Conservation (phyloP, 2,797 vertebrate genomes). For the Poecilia gillii region DNA sequence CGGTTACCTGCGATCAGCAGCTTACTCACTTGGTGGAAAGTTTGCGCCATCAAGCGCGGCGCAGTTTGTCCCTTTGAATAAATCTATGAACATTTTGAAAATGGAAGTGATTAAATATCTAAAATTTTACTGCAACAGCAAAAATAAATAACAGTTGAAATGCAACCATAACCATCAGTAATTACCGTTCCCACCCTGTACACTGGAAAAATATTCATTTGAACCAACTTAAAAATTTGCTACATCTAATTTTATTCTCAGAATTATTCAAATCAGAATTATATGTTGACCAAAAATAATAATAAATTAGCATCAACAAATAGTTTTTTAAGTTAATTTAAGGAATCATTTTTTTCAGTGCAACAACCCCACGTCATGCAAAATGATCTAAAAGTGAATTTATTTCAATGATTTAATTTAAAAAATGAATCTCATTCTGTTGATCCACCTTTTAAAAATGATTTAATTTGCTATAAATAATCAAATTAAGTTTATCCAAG, state of each 20-base stretch:
- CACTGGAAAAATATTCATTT: no score
- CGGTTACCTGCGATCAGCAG: background rate
- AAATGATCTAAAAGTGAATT: background rate
- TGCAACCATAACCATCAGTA: slow-evolving; percentile 16
- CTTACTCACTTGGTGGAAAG: background rate
- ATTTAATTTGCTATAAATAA: no score
- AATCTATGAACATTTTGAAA: background rate
- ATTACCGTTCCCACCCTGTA: background rate
- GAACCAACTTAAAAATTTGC: no score
- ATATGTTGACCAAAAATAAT: no score
- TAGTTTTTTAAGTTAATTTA: no score
- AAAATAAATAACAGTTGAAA: slow-evolving; percentile 5
- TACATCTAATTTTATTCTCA: no score
- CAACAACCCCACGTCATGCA: background rate
- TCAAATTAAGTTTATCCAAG: no score
- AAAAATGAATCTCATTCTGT: background rate
- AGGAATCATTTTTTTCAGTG: no score
- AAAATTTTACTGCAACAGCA: slow-evolving; percentile 13
- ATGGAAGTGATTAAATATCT: background rate
- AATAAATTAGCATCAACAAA: no score
- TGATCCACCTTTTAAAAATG: no score
- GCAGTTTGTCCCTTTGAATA: background rate
- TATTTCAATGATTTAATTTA: background rate
- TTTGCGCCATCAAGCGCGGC: background rate
- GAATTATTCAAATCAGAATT: no score